A percentile compares a stretch with the other conserved stretches of the same genome.
Evolutionary conservation across 2,888 invertebrate genomes (phyloP).

Genomic region (Syritta pipiens): DNA sequence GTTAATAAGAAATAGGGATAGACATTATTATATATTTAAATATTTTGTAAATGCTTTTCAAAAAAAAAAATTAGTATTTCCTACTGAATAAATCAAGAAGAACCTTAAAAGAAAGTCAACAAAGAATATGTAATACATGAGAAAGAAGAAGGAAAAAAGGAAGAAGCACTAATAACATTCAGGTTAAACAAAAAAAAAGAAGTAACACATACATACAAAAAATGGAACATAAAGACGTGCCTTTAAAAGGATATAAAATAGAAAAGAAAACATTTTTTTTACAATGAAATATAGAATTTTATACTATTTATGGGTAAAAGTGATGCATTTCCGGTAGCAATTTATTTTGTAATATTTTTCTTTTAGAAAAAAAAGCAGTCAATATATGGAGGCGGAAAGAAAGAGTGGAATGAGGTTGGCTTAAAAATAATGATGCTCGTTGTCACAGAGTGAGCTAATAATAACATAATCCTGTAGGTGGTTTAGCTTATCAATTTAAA

Average conservation of each 20-base stretch:
- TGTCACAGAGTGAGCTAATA: no score
- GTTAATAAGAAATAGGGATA: slow-evolving; percentile 48
- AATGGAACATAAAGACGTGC: slow-evolving; percentile 58
- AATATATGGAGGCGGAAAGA: no score
- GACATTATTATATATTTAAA: slow-evolving; percentile 46
- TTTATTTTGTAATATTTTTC: no score
- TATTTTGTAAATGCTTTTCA: slow-evolving; percentile 65
- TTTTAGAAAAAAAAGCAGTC: no score
- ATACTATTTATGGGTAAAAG: slow-evolving; percentile 32
- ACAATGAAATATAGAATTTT: slow-evolving; percentile 28
- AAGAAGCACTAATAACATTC: slow-evolving; percentile 23
- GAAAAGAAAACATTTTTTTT: slow-evolving; percentile 15
- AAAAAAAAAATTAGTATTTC: slow-evolving; percentile 31
- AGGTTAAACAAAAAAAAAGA: slow-evolving; percentile 13
- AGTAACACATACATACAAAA: slow-evolving; percentile 54
- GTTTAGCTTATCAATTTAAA: no score
- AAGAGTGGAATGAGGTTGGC: no score
- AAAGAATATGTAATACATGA: neutral
- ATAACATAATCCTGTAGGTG: no score
- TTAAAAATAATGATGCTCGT: no score
- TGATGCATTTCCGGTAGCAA: slow-evolving; percentile 12
- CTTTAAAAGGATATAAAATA: slow-evolving; percentile 55
- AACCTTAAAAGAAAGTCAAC: slow-evolving; percentile 24
- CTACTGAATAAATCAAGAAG: slow-evolving; percentile 36
- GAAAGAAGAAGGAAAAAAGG: neutral